Evolutionary conservation across 2,888 invertebrate species (phyloP).

Genomic region (Ditula angustiorana): DNA sequence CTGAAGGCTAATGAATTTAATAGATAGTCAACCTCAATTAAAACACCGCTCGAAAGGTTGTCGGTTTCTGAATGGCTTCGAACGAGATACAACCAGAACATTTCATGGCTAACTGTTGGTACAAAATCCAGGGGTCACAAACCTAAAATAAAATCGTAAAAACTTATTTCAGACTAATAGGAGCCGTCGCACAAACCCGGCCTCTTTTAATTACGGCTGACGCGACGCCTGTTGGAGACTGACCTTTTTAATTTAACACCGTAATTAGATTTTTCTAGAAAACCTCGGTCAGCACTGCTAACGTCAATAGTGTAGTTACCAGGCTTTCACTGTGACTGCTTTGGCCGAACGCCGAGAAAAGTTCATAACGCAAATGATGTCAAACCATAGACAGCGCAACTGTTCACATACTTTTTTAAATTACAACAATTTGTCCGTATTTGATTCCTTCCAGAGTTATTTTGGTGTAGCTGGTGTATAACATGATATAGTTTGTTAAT

Average conservation of each 20-base stretch:
- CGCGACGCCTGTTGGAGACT: constrained; percentile 54
- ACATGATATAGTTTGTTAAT: no score
- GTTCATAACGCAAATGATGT: no score
- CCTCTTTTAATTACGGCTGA: constrained; percentile 68
- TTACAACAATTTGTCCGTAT: no score
- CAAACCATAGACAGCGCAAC: no score
- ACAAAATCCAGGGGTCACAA: constrained; percentile 15
- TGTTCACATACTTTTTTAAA: no score
- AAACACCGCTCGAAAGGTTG: not conserved
- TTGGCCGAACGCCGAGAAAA: not conserved
- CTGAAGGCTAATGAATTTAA: no score
- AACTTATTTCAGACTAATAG: constrained; percentile 31
- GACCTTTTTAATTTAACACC: constrained; percentile 68
- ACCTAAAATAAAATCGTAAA: constrained; percentile 19
- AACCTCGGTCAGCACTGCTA: constrained; percentile 43
- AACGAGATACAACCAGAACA: not conserved
- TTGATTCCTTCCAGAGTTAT: no score
- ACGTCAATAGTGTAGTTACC: constrained; percentile 9
- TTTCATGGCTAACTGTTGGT: not conserved
- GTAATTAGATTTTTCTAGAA: constrained; percentile 71
- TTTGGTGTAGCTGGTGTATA: no score
- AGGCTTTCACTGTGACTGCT: not conserved
- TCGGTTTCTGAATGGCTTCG: not conserved
- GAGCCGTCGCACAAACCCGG: constrained; percentile 50
- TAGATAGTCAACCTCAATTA: not conserved